phyloP scores from a whole-genome alignment of 2,113 vertebrate genomes.

The Acinonyx jubatus region DNA sequence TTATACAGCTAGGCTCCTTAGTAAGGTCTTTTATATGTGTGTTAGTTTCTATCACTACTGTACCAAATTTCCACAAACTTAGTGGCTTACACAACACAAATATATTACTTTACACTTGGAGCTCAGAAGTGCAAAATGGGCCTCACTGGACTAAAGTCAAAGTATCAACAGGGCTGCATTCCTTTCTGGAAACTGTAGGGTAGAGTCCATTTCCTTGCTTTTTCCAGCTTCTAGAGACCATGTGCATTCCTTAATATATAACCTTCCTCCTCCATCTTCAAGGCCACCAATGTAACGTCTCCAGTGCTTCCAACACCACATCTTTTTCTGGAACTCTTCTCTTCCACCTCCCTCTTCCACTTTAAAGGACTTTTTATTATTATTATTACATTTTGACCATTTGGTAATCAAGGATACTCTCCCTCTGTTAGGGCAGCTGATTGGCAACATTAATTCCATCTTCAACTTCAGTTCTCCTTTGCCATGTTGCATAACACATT shows the following conservation, averaged over 20 bases:
- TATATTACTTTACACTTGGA: neutral
- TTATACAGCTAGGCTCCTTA: neutral
- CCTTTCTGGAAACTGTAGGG: neutral
- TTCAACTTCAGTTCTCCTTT: neutral
- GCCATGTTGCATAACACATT: neutral
- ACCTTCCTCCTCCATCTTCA: neutral
- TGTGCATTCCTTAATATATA: neutral
- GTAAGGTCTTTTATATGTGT: neutral
- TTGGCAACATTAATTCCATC: neutral
- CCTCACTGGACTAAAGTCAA: neutral
- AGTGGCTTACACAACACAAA: neutral
- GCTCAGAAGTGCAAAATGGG: neutral
- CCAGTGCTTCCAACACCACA: neutral
- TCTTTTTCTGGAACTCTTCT: neutral
- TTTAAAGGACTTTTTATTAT: too few relatives aligned
- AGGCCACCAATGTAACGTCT: neutral
- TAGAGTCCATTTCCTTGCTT: neutral
- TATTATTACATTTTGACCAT: neutral
- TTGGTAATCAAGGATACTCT: neutral
- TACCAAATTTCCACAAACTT: neutral
- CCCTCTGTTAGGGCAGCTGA: neutral
- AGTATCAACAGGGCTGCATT: neutral
- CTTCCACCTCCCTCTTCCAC: neutral
- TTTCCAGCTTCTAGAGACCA: neutral
- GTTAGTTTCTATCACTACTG: neutral